Base-by-base conservation (phyloP, 2,797 vertebrate species). In the Macroramphosus scolopax region DNA sequence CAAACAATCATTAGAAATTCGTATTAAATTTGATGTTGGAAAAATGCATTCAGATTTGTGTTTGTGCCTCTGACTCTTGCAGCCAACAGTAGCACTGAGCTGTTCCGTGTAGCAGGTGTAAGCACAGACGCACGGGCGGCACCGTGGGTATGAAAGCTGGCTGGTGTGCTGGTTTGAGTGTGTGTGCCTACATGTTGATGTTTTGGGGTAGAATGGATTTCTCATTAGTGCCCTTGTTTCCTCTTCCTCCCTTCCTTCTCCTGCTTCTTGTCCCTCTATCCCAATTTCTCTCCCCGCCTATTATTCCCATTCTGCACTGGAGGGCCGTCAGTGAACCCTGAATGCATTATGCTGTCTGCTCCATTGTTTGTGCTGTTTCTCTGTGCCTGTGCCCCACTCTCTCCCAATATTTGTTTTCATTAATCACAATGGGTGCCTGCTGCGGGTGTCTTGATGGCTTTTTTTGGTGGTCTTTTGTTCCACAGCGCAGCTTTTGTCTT, bases 321-420 rank as follows among this genome's bases (percentile, higher is more conserved):
- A 84, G 84, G 77, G 81, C 84, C 75, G 74, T 87, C 82, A 82
- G 75, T 69, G 64, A 79, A 80, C 70, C 81, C 84, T 81, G 80
- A 81, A 81, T 80, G 80, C 67, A 75, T 83, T 81, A 83, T 66
- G 66, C 72, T 75, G 85, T 83, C 82, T 83, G 81, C 76, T 82
- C 75, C 73, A 81, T 88, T 86, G 82, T 86, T 85, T 83, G 82
- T 72, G 77, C 77, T 75, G 77, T 83, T 83, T 85, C 79, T 76
- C 72, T 68, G 74, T 38, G 74, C 69, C 70, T 65, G 67, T 68
- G 71, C 73, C 77, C 68, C 68, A 63, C 77, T 87, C 80, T 81
- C 77, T 80, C 81, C 89, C 89, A 90, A 91, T 91, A 89, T 93
- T 93, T 92, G 88, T 92, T 92, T 93, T 92, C 89, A 94, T 93